phyloP scores from a whole-genome alignment of 2,888 invertebrate genomes.

The Microctonus hyperodae region DNA sequence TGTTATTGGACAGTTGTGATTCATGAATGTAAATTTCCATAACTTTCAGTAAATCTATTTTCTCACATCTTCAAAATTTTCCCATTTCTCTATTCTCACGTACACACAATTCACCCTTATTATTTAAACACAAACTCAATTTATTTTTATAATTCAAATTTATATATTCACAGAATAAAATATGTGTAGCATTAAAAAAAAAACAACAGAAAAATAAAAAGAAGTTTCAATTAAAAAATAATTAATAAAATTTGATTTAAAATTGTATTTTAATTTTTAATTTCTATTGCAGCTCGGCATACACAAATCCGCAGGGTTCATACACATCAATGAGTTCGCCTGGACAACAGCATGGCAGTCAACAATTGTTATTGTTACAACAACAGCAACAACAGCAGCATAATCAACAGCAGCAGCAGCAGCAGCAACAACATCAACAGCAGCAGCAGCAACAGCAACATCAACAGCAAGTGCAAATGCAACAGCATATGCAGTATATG shows the following conservation, averaged over 20 bases:
- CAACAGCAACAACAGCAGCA: constrained; percentile 58
- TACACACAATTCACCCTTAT: background rate
- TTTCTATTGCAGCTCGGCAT: constrained; percentile 56
- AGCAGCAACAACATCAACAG: constrained; percentile 48
- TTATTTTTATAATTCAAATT: constrained; percentile 8
- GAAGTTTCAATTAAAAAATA: background rate
- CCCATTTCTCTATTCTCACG: background rate
- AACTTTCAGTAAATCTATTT: constrained; percentile 20
- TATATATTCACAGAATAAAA: too few relatives aligned
- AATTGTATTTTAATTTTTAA: background rate
- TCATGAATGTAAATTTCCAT: constrained; percentile 23
- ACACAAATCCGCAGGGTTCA: constrained; percentile 63
- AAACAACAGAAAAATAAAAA: background rate
- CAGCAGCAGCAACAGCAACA: constrained; percentile 53
- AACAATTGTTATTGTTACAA: constrained; percentile 67
- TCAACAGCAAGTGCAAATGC: constrained; percentile 54
- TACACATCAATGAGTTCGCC: constrained; percentile 70
- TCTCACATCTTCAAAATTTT: constrained; percentile 6
- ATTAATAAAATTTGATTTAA: constrained; percentile 27
- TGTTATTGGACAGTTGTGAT: constrained; percentile 22
- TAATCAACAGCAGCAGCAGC: constrained; percentile 55
- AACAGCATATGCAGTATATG: constrained; percentile 55
- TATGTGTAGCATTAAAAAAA: background rate
- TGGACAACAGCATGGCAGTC: constrained; percentile 69
- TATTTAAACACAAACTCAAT: background rate